phyloP scores from a whole-genome alignment of 1,140 invertebrate species.

The Akabosia matsudoensis region DNA sequence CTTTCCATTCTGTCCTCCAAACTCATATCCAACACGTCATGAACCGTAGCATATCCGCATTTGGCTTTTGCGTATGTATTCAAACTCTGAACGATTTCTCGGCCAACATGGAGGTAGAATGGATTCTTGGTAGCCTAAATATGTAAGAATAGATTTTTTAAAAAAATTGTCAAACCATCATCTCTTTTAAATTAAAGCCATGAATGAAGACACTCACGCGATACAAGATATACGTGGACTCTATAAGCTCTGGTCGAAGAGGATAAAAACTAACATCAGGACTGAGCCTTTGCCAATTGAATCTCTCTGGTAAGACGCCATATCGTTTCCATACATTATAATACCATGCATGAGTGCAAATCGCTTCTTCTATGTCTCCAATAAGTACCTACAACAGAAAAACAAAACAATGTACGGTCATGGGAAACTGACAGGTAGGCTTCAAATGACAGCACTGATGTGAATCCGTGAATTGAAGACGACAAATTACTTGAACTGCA shows the following conservation, averaged over 20 bases:
- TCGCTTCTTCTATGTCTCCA: conserved; percentile 70
- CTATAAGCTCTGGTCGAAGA: conserved; percentile 64
- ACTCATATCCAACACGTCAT: conserved; percentile 66
- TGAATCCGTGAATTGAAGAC: no score
- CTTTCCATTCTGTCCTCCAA: conserved; percentile 70
- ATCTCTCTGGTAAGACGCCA: conserved; percentile 65
- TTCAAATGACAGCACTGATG: no score
- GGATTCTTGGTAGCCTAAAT: conserved; percentile 68
- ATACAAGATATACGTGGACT: conserved; percentile 69
- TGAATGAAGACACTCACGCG: conserved; percentile 51
- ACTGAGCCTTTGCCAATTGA: conserved; percentile 63
- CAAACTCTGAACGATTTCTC: conserved; percentile 62
- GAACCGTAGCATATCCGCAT: conserved; percentile 69
- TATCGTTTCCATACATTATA: conserved; percentile 63
- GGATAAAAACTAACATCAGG: conserved; percentile 68
- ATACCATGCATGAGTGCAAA: conserved; percentile 66
- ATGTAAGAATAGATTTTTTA: neutral
- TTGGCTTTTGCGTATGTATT: conserved; percentile 60
- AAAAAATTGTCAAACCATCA: neutral
- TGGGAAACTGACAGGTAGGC: neutral
- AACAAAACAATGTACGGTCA: neutral
- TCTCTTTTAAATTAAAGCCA: neutral
- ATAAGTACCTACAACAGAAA: conserved; percentile 57
- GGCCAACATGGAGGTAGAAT: conserved; percentile 68
- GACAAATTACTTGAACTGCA: conserved; percentile 59